These are phyloP conservation scores for Athalia rosae DNA, from an alignment of 2,888 invertebrate genomes.

Conservation along the genomic window DNA sequence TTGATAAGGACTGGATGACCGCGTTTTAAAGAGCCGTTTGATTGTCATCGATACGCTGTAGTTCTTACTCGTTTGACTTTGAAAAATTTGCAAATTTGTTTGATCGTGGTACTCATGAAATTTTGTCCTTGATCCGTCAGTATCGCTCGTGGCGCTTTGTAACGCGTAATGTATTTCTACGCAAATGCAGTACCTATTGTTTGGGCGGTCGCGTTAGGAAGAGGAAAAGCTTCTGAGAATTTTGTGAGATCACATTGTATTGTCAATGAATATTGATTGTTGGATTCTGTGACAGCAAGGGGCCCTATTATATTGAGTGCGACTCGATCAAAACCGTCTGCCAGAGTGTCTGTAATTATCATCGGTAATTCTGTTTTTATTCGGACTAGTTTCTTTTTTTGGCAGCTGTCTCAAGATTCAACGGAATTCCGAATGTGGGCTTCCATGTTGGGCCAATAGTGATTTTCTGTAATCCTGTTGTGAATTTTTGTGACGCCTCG, in stretches of 20 bases:
- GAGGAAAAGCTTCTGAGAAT: too few species aligned
- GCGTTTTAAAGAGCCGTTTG: slow-evolving; percentile 46
- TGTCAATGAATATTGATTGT: too few species aligned
- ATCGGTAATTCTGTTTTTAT: slow-evolving; percentile 49
- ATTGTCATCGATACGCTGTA: slow-evolving; percentile 46
- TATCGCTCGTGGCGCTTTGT: slow-evolving; percentile 50
- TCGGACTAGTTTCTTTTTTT: slow-evolving; percentile 48
- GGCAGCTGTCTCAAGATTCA: too few species aligned
- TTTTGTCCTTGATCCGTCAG: slow-evolving; percentile 56
- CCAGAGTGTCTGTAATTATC: slow-evolving; percentile 51
- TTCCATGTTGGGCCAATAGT: too few species aligned
- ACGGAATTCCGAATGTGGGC: too few species aligned
- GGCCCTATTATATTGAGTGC: too few species aligned
- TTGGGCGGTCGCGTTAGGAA: too few species aligned
- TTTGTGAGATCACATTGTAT: too few species aligned
- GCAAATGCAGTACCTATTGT: slow-evolving; percentile 53
- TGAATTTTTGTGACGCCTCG: not conserved
- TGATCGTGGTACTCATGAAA: slow-evolving; percentile 51
- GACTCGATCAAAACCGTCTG: slow-evolving; percentile 46
- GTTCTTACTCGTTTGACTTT: slow-evolving; percentile 50
- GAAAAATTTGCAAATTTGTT: slow-evolving; percentile 50
- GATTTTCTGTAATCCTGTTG: too few species aligned
- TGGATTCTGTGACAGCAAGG: slow-evolving; percentile 44
- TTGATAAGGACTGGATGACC: slow-evolving; percentile 36
- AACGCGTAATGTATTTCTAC: slow-evolving; percentile 50